These are phyloP conservation scores for Serinus canaria DNA, from an alignment of 2,113 vertebrate genomes.

Conservation along the genomic window DNA sequence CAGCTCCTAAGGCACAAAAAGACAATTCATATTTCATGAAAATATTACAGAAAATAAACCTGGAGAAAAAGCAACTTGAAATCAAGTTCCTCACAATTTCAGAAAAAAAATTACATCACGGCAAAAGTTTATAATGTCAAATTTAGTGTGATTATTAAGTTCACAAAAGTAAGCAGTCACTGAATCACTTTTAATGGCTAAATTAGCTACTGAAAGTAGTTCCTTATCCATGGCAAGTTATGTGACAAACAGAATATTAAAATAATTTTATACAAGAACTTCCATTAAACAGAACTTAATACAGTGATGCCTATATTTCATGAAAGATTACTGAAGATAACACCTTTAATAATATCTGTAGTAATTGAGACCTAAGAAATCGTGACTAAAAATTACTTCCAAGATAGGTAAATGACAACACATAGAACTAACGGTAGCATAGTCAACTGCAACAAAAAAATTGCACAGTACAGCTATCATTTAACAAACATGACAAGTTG, in stretches of 20 bases:
- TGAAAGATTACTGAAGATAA: background rate
- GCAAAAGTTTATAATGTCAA: background rate
- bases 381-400: background rate
- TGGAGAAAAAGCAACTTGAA: background rate
- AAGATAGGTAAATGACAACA: background rate
- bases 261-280: background rate
- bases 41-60: background rate
- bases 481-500: background rate
- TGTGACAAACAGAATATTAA: background rate
- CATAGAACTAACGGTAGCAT: background rate
- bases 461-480: background rate
- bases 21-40: background rate
- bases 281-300: background rate
- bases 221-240: background rate
- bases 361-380: background rate
- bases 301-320: background rate
- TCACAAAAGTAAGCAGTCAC: background rate
- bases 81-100: background rate
- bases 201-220: background rate
- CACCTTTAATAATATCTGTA: background rate
- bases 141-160: background rate
- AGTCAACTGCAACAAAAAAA: background rate
- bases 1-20: conserved; percentile 82
- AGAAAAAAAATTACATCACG: background rate
- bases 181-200: background rate